phyloP scores from a whole-genome alignment of 2,888 invertebrate genomes.

The Ctenicera cuprea region DNA sequence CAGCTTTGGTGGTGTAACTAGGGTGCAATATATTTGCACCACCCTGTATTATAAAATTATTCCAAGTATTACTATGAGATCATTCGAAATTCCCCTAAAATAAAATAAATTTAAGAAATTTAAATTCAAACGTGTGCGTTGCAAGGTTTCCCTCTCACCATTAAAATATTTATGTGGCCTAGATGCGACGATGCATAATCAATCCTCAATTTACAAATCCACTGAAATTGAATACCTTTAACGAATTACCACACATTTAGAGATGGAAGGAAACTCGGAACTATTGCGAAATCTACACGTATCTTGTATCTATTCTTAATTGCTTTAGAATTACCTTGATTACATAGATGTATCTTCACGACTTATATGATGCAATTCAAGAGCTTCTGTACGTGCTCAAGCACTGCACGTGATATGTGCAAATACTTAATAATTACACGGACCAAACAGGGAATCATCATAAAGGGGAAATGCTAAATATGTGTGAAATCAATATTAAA shows the following conservation, averaged over 20 bases:
- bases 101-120: background rate
- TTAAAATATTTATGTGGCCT: constrained; percentile 17
- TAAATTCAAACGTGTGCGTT: background rate
- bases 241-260: constrained; percentile 30
- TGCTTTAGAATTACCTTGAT: constrained; percentile 40
- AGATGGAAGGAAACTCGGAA: constrained; percentile 25
- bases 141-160: background rate
- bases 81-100: no score
- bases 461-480: no score
- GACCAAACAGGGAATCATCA: no score
- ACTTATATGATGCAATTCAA: constrained; percentile 27
- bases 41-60: no score
- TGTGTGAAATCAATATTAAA: no score
- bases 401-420: background rate
- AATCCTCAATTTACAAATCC: background rate
- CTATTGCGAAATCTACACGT: constrained; percentile 38
- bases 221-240: constrained; percentile 6
- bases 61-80: no score
- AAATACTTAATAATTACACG: background rate
- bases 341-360: constrained; percentile 27
- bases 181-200: constrained; percentile 14
- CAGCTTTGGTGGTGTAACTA: no score
- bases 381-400: constrained; percentile 3
- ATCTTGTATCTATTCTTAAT: constrained; percentile 36
- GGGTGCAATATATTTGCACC: no score